A percentile compares a stretch with the other conserved stretches of the same genome.
These are phyloP conservation scores for Sarcoramphus papa DNA, from an alignment of 2,797 vertebrate species.

Conservation along the genomic window DNA sequence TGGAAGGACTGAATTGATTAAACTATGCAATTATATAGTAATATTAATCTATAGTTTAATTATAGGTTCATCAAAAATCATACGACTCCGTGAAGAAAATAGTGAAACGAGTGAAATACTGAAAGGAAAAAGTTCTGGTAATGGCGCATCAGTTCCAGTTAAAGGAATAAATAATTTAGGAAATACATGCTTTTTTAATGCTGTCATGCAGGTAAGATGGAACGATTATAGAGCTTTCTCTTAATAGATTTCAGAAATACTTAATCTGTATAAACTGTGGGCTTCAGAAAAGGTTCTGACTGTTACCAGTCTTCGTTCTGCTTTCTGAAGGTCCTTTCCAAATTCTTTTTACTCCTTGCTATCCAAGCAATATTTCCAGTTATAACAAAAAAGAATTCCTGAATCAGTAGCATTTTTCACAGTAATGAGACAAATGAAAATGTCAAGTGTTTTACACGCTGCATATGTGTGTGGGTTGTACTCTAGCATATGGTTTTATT, in stretches of 20 bases:
- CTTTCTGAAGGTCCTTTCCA: neutral
- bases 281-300: neutral
- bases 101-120: constrained; percentile 77
- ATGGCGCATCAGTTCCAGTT: constrained; percentile 81
- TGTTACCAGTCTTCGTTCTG: neutral
- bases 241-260: neutral
- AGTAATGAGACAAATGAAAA: constrained; percentile 12
- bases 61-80: constrained; percentile 85
- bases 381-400: neutral
- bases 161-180: constrained; percentile 97
- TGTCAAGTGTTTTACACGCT: neutral
- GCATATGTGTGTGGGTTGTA: neutral
- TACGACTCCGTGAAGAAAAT: constrained; percentile 84
- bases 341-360: neutral
- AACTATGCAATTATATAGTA: neutral
- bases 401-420: neutral
- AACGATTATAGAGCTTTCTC: neutral
- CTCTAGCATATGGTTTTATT: constrained; percentile 29
- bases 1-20: neutral
- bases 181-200: constrained; percentile 98
- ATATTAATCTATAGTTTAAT: constrained; percentile 20
- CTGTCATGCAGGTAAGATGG: constrained; percentile 92
- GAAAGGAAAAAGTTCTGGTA: constrained; percentile 77
- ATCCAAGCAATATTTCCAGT: neutral
- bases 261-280: neutral